phyloP scores from a whole-genome alignment of 1,140 invertebrate genomes.

The Goniozus legneri region DNA sequence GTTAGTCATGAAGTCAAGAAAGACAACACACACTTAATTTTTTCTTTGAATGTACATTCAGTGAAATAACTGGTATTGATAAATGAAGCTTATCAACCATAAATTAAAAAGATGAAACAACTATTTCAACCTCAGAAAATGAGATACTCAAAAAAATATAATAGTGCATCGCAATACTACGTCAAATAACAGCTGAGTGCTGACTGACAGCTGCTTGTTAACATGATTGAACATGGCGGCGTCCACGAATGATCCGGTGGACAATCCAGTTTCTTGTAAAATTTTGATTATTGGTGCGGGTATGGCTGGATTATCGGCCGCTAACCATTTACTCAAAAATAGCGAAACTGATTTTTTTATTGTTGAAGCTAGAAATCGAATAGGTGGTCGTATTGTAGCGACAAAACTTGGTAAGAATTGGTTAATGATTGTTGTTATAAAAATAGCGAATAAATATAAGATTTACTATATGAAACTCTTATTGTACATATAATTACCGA shows the following conservation, averaged over 20 bases:
- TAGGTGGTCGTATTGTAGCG: conserved; percentile 78
- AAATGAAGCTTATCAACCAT: no score
- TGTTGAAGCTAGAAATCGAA: conserved; percentile 73
- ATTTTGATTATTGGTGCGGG: conserved; percentile 83
- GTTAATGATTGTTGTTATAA: conserved; percentile 31
- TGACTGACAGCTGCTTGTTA: conserved; percentile 1
- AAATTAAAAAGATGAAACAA: no score
- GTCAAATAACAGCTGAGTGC: no score
- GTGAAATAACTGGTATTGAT: no score
- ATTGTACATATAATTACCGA: not conserved
- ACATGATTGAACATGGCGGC: conserved; percentile 46
- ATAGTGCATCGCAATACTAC: no score
- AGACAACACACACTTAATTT: no score
- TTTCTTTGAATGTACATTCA: no score
- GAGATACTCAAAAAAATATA: no score
- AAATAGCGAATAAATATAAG: conserved; percentile 5
- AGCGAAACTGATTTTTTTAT: conserved; percentile 74
- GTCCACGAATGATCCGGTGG: conserved; percentile 38
- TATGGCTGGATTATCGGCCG: conserved; percentile 81
- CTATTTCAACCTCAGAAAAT: no score
- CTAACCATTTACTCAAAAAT: conserved; percentile 79
- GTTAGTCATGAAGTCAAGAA: no score
- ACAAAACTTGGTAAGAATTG: conserved; percentile 67
- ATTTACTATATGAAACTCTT: not conserved
- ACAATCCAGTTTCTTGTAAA: conserved; percentile 57